Conservation (phyloP, 2,888 invertebrate genomes). For the Tetranychus piercei region DNA sequence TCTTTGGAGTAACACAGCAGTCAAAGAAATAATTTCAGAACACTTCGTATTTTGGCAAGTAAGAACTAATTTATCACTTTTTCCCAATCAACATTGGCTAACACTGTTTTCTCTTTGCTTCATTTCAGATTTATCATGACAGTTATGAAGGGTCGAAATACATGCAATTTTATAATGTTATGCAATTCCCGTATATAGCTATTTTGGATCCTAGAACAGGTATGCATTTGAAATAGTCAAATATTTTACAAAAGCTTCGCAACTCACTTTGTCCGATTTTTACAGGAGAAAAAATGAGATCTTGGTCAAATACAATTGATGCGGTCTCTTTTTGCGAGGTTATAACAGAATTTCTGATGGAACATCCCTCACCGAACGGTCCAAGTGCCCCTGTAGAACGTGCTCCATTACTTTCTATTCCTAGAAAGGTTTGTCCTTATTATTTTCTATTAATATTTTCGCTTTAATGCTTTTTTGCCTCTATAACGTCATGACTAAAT, state of each 20-base stretch:
- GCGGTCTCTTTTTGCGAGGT: conserved; percentile 33
- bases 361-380: conserved; percentile 31
- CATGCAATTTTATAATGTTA: conserved; percentile 46
- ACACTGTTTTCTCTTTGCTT: conserved; percentile 1
- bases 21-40: conserved; percentile 43
- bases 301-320: conserved; percentile 35
- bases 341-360: conserved; percentile 32
- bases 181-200: conserved; percentile 44
- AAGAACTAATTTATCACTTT: conserved; percentile 17
- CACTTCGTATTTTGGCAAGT: conserved; percentile 54
- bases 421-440: neutral
- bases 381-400: neutral
- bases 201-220: conserved; percentile 50
- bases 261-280: conserved; percentile 15
- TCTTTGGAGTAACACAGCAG: conserved; percentile 46
- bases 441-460: too few species aligned
- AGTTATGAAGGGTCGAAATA: conserved; percentile 45
- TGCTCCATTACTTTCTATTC: neutral
- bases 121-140: conserved; percentile 35
- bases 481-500: too few species aligned
- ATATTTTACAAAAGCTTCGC: neutral
- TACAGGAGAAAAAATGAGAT: conserved; percentile 39
- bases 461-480: too few species aligned
- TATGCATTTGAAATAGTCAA: neutral
- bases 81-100: neutral